phyloP scores from a whole-genome alignment of 2,113 vertebrate genomes.

The Marmota monax region DNA sequence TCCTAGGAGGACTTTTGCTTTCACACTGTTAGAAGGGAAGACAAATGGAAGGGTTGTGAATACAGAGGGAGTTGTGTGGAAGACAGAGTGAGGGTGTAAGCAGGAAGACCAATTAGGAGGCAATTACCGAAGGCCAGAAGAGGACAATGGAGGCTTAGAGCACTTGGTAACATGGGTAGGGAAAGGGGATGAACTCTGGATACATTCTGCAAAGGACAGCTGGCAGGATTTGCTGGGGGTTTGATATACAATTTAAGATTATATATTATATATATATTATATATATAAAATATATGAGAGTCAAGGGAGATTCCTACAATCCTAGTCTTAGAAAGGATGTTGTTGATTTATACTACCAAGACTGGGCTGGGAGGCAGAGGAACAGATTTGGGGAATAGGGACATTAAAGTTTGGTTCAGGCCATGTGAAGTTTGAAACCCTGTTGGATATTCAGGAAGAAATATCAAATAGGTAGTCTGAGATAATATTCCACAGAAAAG shows the following conservation, averaged over 20 bases:
- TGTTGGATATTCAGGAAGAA: not conserved
- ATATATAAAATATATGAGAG: not conserved
- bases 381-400: not conserved
- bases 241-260: not conserved
- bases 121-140: not conserved
- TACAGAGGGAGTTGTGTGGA: not conserved
- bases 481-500: not conserved
- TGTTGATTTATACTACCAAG: not conserved
- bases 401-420: not conserved
- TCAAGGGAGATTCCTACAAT: not conserved
- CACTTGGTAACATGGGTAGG: rapidly evolving
- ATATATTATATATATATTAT: too few relatives aligned
- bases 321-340: not conserved
- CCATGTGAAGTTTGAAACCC: slow-evolving; percentile 12
- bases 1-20: not conserved
- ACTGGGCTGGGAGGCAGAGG: not conserved
- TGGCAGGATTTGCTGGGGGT: not conserved
- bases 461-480: not conserved
- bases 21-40: not conserved
- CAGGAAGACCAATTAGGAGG: not conserved
- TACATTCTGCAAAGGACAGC: not conserved
- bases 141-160: not conserved
- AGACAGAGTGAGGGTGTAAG: not conserved
- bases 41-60: not conserved
- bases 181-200: not conserved